Evolutionary conservation across 2,113 vertebrate genomes (phyloP).

Genomic region (Psilopogon haemacephalus): DNA sequence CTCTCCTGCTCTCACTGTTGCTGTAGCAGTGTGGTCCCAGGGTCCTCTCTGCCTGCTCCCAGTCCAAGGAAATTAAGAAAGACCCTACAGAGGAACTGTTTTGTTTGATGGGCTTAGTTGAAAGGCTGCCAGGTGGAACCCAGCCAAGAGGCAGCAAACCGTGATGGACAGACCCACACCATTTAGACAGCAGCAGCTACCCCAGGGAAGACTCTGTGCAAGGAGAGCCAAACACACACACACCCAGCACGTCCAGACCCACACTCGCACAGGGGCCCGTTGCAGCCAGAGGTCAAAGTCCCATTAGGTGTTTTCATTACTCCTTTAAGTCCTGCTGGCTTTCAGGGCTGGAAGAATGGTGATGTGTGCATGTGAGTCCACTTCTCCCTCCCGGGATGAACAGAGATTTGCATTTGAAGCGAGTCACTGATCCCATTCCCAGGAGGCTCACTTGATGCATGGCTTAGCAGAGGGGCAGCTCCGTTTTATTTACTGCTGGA

Average conservation of each 20-base stretch:
- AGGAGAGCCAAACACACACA: not conserved
- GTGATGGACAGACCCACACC: not conserved
- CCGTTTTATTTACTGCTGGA: not conserved
- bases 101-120: not conserved
- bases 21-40: rapidly evolving
- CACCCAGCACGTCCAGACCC: rapidly evolving
- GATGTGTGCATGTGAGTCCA: rapidly evolving
- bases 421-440: constrained; percentile 17
- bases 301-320: not conserved
- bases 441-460: not conserved
- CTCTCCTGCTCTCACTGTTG: not conserved
- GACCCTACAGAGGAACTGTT: not conserved
- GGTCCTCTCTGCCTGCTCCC: not conserved
- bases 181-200: not conserved
- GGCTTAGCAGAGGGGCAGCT: not conserved
- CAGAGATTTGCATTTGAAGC: constrained; percentile 1
- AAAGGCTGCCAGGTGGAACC: constrained; percentile 26
- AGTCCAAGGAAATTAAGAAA: rapidly evolving
- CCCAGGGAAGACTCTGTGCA: not conserved
- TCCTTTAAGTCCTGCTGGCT: not conserved
- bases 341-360: not conserved
- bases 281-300: not conserved
- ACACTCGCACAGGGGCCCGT: rapidly evolving
- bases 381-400: rapidly evolving
- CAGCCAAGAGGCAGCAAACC: constrained; percentile 25